phyloP scores from a whole-genome alignment of 2,888 invertebrate species.

The Ctenicera cuprea region DNA sequence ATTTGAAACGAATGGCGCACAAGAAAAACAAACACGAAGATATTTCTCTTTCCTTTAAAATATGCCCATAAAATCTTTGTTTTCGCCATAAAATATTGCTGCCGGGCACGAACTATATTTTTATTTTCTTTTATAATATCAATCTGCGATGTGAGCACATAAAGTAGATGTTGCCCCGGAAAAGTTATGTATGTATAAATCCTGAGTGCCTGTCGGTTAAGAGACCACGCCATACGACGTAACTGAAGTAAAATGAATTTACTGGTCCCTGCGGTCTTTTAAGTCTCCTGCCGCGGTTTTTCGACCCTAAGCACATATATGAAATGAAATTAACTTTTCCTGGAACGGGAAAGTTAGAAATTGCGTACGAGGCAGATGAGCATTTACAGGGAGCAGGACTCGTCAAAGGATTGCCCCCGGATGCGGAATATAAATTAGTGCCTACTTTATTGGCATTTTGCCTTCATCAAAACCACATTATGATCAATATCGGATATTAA shows the following conservation, averaged over 20 bases:
- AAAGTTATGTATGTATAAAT: conserved; percentile 39
- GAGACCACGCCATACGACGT: conserved; percentile 34
- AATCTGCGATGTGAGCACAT: conserved; percentile 33
- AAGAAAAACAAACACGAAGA: conserved; percentile 20
- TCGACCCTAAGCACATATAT: conserved; percentile 38
- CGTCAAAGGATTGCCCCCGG: conserved; percentile 20
- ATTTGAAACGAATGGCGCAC: conserved; percentile 3
- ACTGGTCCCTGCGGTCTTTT: conserved; percentile 47
- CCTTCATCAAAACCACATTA: conserved; percentile 27
- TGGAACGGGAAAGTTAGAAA: conserved; percentile 35
- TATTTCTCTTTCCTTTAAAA: conserved; percentile 26
- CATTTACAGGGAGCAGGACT: not conserved
- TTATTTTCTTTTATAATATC: conserved; percentile 35
- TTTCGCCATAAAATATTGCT: conserved; percentile 26
- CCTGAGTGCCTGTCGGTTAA: conserved; percentile 32
- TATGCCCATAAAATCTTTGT: conserved; percentile 25
- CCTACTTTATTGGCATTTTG: conserved; percentile 18
- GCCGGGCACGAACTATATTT: conserved; percentile 35
- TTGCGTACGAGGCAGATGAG: conserved; percentile 25
- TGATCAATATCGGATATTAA: conserved; percentile 30
- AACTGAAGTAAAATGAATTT: conserved; percentile 47
- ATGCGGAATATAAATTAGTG: conserved; percentile 16
- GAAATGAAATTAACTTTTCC: conserved; percentile 47
- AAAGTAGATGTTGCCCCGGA: conserved; percentile 31
- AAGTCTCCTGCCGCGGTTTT: conserved; percentile 39